Evolutionary conservation across 1,140 invertebrate genomes (phyloP).

Genomic region (Proctacanthus coquilletti): DNA sequence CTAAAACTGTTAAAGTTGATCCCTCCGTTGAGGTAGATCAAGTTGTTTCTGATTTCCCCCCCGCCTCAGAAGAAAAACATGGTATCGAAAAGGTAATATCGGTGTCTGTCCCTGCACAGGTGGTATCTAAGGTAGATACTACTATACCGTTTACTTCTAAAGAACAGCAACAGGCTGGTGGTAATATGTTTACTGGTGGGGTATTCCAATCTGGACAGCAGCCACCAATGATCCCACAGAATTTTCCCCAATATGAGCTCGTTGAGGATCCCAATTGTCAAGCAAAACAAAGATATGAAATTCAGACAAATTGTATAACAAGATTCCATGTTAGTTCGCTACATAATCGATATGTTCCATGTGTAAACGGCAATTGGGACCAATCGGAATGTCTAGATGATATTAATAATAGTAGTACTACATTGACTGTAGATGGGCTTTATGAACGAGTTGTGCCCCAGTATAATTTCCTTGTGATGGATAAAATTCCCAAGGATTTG

Average conservation of each 20-base stretch:
- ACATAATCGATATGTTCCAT: slow-evolving; percentile 29
- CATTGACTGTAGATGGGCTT: background rate
- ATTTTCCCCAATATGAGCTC: slow-evolving; percentile 7
- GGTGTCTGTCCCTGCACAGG: too few species aligned
- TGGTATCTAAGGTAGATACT: too few species aligned
- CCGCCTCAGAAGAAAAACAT: too few species aligned
- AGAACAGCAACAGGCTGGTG: too few species aligned
- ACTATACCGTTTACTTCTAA: too few species aligned
- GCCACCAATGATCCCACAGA: background rate
- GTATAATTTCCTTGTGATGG: slow-evolving; percentile 16
- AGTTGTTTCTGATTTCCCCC: too few species aligned
- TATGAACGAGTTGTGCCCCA: slow-evolving; percentile 19
- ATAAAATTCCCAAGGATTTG: slow-evolving; percentile 22
- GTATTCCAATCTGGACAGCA: too few species aligned
- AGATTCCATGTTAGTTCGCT: slow-evolving; percentile 24
- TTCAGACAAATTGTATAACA: slow-evolving; percentile 18
- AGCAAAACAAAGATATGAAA: slow-evolving; percentile 19
- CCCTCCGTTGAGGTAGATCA: too few species aligned
- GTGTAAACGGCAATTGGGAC: slow-evolving; percentile 48
- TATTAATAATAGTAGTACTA: background rate
- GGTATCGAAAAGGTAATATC: too few species aligned
- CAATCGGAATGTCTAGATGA: slow-evolving; percentile 2
- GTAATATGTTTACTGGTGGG: too few species aligned
- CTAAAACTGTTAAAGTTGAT: too few species aligned
- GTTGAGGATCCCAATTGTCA: slow-evolving; percentile 24